Evolutionary conservation across 2,797 vertebrate species (phyloP), one percentile per base, ranked within the genome.

Genomic region (Spinibarbus caldwelli): DNA sequence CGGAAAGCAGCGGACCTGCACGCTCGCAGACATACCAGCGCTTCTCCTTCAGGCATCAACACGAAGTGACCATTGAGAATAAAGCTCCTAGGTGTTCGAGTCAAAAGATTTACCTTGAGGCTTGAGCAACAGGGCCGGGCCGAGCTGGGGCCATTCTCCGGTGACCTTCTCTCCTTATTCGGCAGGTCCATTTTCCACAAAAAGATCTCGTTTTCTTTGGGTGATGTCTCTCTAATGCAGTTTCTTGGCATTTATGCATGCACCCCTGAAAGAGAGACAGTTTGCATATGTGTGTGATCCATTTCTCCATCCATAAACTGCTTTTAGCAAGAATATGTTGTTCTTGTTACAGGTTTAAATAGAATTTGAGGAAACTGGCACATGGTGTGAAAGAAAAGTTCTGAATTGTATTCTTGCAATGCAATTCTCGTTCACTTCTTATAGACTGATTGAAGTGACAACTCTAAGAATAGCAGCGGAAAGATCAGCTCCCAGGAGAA

Each of bases 51-150:
- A 57, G 68, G 11, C 6, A 34, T 59, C 36, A 62, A 47, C 47
- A 54, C 2, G 2, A 31, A 0, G 23, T 78, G 23, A 78, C 52
- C 41, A 41, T 19, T 29, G 21, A 59, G 14, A 78, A 78, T 59
- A 67, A 80, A 79, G 57, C 38, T 47, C 41, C 43, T 23, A 17
- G 31, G 64, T 36, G 31, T 9, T 23, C 5, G 2, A 34, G 19
- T 17, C 3, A 80, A 36, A 15, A 38, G n/a, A 21, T 41, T 73
- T 96, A 98, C 97, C 97, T 97, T 98, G 77, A 98, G 93, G 82
- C 95, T 93, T 82, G 95, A 94, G 87, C 95, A 96, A 82, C 95
- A 94, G 0, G 91, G 86, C 85, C 82, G 90, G 23, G 31, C 80
- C 70, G 91, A 87, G 8, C 87, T 70, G 4, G 80, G 86, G 29